Evolutionary conservation across 2,113 vertebrate species (phyloP).

Genomic region (Petaurus breviceps): DNA sequence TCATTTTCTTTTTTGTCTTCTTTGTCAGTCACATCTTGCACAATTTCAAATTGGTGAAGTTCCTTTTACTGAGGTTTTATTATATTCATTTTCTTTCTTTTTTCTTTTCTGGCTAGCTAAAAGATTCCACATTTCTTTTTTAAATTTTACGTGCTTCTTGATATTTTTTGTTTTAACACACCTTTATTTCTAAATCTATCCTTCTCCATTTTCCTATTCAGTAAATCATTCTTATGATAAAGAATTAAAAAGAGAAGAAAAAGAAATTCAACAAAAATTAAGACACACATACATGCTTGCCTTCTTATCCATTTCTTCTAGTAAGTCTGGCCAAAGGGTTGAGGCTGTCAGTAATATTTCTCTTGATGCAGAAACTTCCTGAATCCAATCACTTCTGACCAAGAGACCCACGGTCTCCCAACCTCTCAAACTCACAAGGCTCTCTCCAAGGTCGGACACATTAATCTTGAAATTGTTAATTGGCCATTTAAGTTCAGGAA

Average conservation of each 20-base stretch:
- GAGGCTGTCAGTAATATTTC: not conserved
- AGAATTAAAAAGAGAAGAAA: too few relatives aligned
- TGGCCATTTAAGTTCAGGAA: not conserved
- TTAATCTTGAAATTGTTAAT: not conserved
- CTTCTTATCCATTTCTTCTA: too few relatives aligned
- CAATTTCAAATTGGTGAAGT: too few relatives aligned
- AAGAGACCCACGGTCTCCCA: not conserved
- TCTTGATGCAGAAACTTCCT: not conserved
- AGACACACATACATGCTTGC: too few relatives aligned
- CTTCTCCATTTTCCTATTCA: too few relatives aligned
- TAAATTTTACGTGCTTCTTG: not conserved
- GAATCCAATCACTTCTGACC: not conserved
- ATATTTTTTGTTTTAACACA: too few relatives aligned
- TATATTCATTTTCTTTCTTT: not conserved
- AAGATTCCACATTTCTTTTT: not conserved
- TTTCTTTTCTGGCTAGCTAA: not conserved
- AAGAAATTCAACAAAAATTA: too few relatives aligned
- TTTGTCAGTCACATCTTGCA: not conserved
- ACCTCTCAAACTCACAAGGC: not conserved
- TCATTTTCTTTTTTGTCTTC: not conserved
- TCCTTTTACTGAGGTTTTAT: not conserved
- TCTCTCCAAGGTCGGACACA: not conserved
- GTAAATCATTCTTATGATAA: too few relatives aligned
- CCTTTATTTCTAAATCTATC: too few relatives aligned
- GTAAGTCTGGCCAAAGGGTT: too few relatives aligned